Base-by-base conservation (phyloP, 2,888 invertebrate genomes). In the Sinohyriopsis cumingii region DNA sequence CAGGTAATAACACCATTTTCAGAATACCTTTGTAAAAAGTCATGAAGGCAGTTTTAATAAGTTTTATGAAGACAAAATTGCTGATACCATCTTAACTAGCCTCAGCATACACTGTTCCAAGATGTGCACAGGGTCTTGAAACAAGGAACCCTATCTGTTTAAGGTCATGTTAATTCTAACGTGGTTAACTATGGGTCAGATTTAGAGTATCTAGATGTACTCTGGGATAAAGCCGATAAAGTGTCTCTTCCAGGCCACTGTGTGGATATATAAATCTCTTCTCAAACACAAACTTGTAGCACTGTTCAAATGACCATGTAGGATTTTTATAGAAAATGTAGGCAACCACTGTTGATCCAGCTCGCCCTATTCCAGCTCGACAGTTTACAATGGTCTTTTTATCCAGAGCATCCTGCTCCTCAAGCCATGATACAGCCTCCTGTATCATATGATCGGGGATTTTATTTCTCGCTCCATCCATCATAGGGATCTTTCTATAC, bases 361-460 rank as follows among this genome's bases (percentile, higher is more conserved):
- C 77, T 20, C 82, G 65, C 7, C 79, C 82, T 25, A 77, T 76
- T 12, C 82, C 82, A n/a, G 79, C 77, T n/a, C 79, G 67, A 56
- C 80, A 79, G 72, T 75, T 76, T 22, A 82, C 78, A 15, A 82
- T 57, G 18, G 74, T 71, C 59, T 76, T 80, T 18, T 67, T 67
- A 33, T 68, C 59, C 9, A 45, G 25, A 24, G 61, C 28, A 54
- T 73, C 69, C 33, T 73, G 64, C 1, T 70, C 67, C 15, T 63
- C 56, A 12, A 82, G 70, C 80, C 80, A 82, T 0, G 61, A 60
- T 1, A 81, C 77, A 18, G 77, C 73, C 22, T 79, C 74, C 66
- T 60, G 33, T 25, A 82, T 61, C 55, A 72, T 62, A 9, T 68
- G 64, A 15, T 69, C 67, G 15, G 68, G 61, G 33, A 77, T 77